Percentiles rank a stretch among this genome's conserved stretches.
These are phyloP conservation scores for Sterrhoptilus dennistouni DNA, from an alignment of 2,113 vertebrate species.

Conservation along the genomic window DNA sequence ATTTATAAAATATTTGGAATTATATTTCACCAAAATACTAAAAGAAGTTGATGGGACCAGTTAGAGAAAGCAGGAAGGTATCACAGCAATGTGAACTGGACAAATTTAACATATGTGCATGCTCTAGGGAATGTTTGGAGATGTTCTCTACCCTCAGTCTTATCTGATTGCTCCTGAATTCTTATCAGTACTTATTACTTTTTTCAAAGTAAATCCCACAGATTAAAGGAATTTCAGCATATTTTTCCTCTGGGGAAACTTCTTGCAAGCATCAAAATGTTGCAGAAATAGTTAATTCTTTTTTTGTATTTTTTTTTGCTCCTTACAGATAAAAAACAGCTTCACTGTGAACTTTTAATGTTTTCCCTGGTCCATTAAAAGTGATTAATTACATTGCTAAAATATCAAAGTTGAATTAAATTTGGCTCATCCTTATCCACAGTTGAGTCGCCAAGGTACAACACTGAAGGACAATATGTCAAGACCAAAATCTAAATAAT, in stretches of 20 bases:
- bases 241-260: neutral
- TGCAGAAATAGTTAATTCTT: neutral
- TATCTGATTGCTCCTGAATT: neutral
- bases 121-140: neutral
- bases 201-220: neutral
- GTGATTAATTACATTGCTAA: neutral
- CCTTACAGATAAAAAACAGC: neutral
- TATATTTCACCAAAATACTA: neutral
- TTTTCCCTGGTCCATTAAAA: neutral
- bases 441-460: neutral
- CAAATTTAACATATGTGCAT: neutral
- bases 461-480: neutral
- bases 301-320: too few relatives aligned
- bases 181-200: neutral
- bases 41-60: neutral
- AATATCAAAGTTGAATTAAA: neutral
- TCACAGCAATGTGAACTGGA: neutral
- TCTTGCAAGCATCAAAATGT: neutral
- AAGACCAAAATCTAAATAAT: neutral
- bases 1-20: neutral
- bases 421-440: neutral
- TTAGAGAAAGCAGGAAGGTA: neutral
- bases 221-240: neutral
- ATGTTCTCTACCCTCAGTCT: neutral
- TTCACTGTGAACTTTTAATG: slow-evolving; percentile 11